Base-by-base conservation (phyloP, 2,888 invertebrate genomes). In the Metalampra italica region DNA sequence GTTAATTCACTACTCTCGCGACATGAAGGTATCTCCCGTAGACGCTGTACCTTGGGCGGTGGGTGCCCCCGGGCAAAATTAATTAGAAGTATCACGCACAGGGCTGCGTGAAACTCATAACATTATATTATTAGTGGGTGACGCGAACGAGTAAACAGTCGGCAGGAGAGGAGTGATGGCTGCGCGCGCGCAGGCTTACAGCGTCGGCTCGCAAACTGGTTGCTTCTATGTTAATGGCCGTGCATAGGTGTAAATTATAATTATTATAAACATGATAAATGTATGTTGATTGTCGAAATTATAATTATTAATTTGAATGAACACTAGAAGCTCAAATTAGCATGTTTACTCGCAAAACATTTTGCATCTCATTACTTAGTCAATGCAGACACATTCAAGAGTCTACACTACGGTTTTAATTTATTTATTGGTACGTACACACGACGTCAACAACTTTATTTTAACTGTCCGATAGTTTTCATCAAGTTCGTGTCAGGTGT, bases 51-150 rank as follows among this genome's bases (percentile, higher is more conserved):
- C 45, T 37, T 45, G 42, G 52, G 52, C 58, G 54, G 60, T 52
- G 56, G 59, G 54, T 53, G 76, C 81, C 72, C n/a, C 50, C 62
- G 45, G 71, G 78, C 74, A 29, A 72, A 74, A 75, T 70, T 73
- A 74, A 78, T 79, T 73, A 77, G 66, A 56, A 56, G 53, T 57
- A 71, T 70, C 74, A 74, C 75, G 74, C 76, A 73, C 68, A 36
- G 60, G 53, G 62, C 65, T 14, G 57, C 48, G 57, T 56, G 51
- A 60, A 62, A 58, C 68, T 69, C 72, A 71, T 71, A 72, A 66
- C 68, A 71, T 74, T 71, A 66, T 66, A 11, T 72, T 58, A 11
- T 72, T 58, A 70, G 55, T 39, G 50, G 48, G 52, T 53, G 57
- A 51, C 52, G 47, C 45, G 47, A 50, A 49, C 43, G 30, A 45